Evolutionary conservation across 2,797 vertebrate species (phyloP).

Genomic region (Coilia nasus): DNA sequence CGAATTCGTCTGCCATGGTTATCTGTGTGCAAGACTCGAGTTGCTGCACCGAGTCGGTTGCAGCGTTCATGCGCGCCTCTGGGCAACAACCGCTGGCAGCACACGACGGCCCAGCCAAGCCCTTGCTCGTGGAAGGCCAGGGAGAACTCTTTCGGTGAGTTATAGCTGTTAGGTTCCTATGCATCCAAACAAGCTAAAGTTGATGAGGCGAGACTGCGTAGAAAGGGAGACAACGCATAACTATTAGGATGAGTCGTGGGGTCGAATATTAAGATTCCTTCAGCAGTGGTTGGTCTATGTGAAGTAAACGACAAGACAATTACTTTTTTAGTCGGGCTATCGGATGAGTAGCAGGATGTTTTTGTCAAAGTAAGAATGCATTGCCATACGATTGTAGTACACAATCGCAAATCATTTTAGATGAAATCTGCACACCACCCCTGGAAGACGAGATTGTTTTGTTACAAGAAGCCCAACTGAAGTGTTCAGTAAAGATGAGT

Average conservation of each 20-base stretch:
- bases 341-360: no score
- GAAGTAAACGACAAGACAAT: no score
- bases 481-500: no score
- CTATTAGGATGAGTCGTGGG: neutral
- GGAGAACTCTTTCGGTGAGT: constrained; percentile 70
- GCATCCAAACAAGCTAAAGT: neutral
- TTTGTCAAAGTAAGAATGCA: no score
- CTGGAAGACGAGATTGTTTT: no score
- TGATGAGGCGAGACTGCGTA: neutral
- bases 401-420: no score
- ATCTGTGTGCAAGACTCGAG: neutral
- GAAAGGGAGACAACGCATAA: neutral
- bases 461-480: no score
- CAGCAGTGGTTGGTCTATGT: no score
- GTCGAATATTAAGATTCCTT: neutral
- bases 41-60: neutral
- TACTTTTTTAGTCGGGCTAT: no score
- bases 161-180: neutral
- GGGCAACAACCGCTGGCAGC: constrained; percentile 39
- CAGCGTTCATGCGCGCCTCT: neutral
- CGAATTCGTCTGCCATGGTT: constrained; percentile 41
- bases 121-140: constrained; percentile 49
- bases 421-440: no score
- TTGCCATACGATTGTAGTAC: no score
- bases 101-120: constrained; percentile 30